Evolutionary conservation across 2,113 vertebrate genomes (phyloP), one percentile per base, ranked within the genome.

Genomic region (Larimichthys crocea): DNA sequence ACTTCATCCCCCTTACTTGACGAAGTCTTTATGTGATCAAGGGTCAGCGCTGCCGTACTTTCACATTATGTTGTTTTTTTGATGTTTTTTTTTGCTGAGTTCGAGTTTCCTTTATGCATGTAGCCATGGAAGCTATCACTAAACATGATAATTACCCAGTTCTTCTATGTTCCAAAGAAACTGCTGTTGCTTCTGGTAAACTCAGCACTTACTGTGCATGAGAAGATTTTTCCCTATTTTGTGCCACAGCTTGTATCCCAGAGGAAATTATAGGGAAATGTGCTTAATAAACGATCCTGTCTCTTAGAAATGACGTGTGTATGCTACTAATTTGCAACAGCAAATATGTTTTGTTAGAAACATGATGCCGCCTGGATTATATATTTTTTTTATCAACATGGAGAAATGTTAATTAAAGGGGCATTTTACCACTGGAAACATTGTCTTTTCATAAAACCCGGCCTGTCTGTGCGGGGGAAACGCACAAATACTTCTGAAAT

Each of bases 231-330:
- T 69, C 74, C 80, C 22, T 46, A 70, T 83, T 79, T 83, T 84
- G 61, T 77, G 62, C 69, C 76, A 74, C 60, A 88, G 77, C 69
- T 66, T 80, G 52, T 60, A 73, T 87, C 86, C 80, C 70, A 2
- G n/a, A 87, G 74, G 74, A 83, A 91, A 91, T 88, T 74, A 88
- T 44, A 50, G 71, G 61, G 48, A 55, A 86, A 83, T 81, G 44
- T 61, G 61, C 66, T 83, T 76, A 84, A 75, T 70, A 85, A 87
- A 86, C 44, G 50, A 62, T 57, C 49, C 63, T n/a, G 22, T 90
- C 86, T 87, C 29, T 35, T 53, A 61, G 59, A 86, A 79, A 84
- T 44, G 11, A 87, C 16, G 20, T 66, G 69, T 73, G 35, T 64
- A 59, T 65, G 17, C 42, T 35, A n/a, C 26, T 73, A 85, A 84